Conservation (phyloP, 2,888 invertebrate species). For the Lutraria lutraria region DNA sequence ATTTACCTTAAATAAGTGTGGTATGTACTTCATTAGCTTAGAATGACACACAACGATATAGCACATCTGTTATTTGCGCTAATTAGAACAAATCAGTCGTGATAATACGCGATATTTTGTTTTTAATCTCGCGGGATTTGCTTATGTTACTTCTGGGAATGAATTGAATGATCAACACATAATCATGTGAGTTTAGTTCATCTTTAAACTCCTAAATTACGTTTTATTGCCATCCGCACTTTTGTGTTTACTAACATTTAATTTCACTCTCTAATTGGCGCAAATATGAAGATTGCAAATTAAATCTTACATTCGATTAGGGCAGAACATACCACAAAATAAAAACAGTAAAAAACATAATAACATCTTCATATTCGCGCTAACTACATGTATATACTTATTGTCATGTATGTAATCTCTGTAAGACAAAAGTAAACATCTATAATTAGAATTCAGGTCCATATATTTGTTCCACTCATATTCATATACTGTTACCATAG, state of each 20-base stretch:
- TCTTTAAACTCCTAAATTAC: neutral
- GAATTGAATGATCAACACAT: neutral
- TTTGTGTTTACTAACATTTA: neutral
- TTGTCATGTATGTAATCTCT: too few relatives aligned
- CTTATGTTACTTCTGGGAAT: neutral
- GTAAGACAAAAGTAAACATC: too few relatives aligned
- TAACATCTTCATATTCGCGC: constrained; percentile 13
- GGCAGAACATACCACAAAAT: neutral
- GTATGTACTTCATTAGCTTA: neutral
- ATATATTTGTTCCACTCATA: too few relatives aligned
- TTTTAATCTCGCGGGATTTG: neutral
- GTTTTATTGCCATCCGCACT: neutral
- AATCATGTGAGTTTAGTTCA: neutral
- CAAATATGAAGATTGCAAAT: constrained; percentile 45
- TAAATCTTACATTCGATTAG: neutral
- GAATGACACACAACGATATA: neutral
- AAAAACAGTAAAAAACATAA: neutral
- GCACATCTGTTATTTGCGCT: constrained; percentile 1
- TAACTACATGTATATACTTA: neutral
- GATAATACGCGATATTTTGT: neutral
- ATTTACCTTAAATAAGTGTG: neutral
- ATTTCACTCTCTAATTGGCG: constrained; percentile 37
- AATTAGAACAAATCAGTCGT: constrained; percentile 3
- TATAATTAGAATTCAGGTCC: too few relatives aligned
- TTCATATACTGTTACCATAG: too few relatives aligned